phyloP scores from a whole-genome alignment of 2,888 invertebrate species.

The Pegoplata infirma region DNA sequence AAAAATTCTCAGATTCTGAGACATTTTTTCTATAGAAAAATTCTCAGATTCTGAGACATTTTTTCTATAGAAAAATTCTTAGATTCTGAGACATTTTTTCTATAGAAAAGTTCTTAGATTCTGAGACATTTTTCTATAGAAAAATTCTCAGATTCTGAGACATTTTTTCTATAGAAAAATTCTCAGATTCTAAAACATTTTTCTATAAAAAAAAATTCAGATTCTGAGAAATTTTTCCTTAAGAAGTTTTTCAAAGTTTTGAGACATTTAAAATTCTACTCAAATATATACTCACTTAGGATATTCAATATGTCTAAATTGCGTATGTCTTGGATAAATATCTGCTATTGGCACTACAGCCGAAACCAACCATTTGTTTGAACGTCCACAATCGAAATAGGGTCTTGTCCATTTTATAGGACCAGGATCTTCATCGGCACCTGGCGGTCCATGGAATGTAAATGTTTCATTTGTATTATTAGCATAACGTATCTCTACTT shows the following conservation, averaged over 20 bases:
- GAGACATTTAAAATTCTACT: background rate
- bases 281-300: slow-evolving; percentile 85
- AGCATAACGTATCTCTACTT: slow-evolving; percentile 94
- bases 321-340: slow-evolving; percentile 95
- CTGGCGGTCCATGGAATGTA: slow-evolving; percentile 96
- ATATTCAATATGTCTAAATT: slow-evolving; percentile 94
- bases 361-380: slow-evolving; percentile 96
- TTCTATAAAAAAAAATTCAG: too few species aligned
- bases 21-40: too few species aligned
- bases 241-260: background rate
- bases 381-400: slow-evolving; percentile 96
- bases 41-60: too few species aligned
- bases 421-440: slow-evolving; percentile 93
- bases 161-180: too few species aligned
- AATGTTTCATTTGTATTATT: slow-evolving; percentile 97
- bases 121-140: too few species aligned
- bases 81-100: too few species aligned
- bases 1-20: too few species aligned
- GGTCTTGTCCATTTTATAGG: slow-evolving; percentile 96
- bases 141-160: too few species aligned
- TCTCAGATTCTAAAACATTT: too few species aligned
- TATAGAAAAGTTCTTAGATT: too few species aligned
- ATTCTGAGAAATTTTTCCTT: too few species aligned
- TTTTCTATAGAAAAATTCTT: too few species aligned
- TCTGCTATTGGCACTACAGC: slow-evolving; percentile 97